Conservation (phyloP, 1,140 invertebrate species). For the Saxidomus purpurata region DNA sequence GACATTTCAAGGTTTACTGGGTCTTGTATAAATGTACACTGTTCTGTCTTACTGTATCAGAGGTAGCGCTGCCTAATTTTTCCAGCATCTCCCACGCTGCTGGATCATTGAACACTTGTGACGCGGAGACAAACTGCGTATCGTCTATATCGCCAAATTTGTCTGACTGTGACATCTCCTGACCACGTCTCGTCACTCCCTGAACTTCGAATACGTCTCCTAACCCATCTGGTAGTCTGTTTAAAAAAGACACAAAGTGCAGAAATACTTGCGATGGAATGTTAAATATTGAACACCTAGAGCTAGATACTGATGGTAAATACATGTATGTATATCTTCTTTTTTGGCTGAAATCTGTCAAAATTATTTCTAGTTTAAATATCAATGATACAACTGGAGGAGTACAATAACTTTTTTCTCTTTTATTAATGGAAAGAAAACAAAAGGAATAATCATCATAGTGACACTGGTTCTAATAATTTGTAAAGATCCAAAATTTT, state of each 20-base stretch:
- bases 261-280: too few relatives aligned
- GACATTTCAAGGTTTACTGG: too few relatives aligned
- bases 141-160: conserved; percentile 69
- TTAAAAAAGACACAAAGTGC: neutral
- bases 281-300: neutral
- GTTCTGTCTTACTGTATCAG: conserved; percentile 55
- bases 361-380: too few relatives aligned
- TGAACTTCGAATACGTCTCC: conserved; percentile 82
- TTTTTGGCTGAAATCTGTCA: neutral
- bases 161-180: conserved; percentile 19
- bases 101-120: conserved; percentile 85
- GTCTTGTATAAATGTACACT: too few relatives aligned
- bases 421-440: too few relatives aligned
- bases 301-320: neutral
- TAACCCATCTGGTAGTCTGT: conserved; percentile 20
- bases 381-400: too few relatives aligned
- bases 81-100: conserved; percentile 85
- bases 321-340: neutral
- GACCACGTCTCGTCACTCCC: conserved; percentile 67
- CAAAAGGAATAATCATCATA: too few relatives aligned
- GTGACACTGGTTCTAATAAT: too few relatives aligned
- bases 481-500: too few relatives aligned
- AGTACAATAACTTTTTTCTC: too few relatives aligned
- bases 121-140: conserved; percentile 68
- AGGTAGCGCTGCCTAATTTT: conserved; percentile 75